These are phyloP conservation scores for Bactericera cockerelli DNA, from an alignment of 1,140 invertebrate genomes.

Conservation along the genomic window DNA sequence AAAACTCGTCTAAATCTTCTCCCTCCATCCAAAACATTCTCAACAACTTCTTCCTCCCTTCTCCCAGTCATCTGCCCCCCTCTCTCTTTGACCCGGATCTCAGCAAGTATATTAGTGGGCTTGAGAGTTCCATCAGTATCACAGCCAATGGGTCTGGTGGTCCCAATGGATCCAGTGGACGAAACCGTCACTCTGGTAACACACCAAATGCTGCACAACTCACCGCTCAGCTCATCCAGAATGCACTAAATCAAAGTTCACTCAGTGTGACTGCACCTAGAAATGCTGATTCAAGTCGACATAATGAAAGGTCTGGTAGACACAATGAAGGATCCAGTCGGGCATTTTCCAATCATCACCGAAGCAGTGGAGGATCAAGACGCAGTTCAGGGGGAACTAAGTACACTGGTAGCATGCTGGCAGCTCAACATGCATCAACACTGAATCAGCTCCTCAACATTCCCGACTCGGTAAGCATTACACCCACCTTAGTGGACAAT, in stretches of 20 bases:
- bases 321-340: too few relatives aligned
- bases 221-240: not conserved
- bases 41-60: too few relatives aligned
- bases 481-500: conserved; percentile 3
- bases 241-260: conserved; percentile 3
- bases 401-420: not conserved
- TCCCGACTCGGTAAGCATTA: conserved; percentile 2
- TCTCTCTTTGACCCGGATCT: not conserved
- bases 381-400: too few relatives aligned
- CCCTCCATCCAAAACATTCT: too few relatives aligned
- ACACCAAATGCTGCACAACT: not conserved
- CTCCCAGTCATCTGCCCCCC: too few relatives aligned
- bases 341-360: too few relatives aligned
- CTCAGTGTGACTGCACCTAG: not conserved
- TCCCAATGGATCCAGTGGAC: not conserved
- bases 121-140: not conserved
- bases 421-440: too few relatives aligned
- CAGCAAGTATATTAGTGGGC: not conserved
- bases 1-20: too few relatives aligned
- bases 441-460: conserved; percentile 1
- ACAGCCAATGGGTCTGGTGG: not conserved
- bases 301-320: too few relatives aligned
- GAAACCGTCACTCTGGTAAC: not conserved
- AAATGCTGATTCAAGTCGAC: too few relatives aligned
- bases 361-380: too few relatives aligned